Percentiles rank a stretch among this genome's conserved stretches.
Evolutionary conservation across 2,113 vertebrate species (phyloP).

Genomic region (Chamaetylas fuelleborni): DNA sequence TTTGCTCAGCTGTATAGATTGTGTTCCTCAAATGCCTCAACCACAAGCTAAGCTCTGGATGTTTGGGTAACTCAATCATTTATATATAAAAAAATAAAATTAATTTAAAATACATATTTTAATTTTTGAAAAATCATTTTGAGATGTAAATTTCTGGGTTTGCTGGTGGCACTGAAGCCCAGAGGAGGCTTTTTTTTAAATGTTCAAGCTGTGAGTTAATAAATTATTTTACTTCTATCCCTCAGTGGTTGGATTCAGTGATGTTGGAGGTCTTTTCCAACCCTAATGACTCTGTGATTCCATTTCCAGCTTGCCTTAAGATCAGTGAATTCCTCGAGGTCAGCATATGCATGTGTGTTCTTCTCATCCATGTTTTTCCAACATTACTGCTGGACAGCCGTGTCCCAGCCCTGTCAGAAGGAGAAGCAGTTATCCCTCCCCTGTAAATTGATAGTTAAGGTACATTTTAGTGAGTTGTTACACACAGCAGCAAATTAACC

Average conservation of each 20-base stretch:
- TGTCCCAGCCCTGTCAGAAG: conserved; percentile 10
- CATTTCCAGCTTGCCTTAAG: conserved; percentile 84
- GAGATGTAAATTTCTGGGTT: background rate
- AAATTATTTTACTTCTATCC: background rate
- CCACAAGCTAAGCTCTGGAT: background rate
- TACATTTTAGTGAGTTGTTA: conserved; percentile 47
- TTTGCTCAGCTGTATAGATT: background rate
- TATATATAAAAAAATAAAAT: background rate
- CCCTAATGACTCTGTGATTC: background rate
- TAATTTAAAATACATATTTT: rapidly evolving
- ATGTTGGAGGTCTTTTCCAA: background rate
- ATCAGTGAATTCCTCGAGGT: conserved; percentile 85
- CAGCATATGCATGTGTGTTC: conserved; percentile 85
- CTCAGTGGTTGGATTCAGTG: background rate
- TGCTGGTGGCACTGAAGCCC: background rate
- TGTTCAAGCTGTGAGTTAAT: background rate
- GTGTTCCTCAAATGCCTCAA: background rate
- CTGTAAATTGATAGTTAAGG: conserved; percentile 89
- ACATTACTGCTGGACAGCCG: conserved; percentile 74
- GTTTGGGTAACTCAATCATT: background rate
- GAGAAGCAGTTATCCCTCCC: conserved; percentile 47
- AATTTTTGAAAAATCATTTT: background rate
- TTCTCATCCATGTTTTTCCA: conserved; percentile 91
- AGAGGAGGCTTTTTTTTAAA: background rate
- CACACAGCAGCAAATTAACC: background rate